Evolutionary conservation across 2,888 invertebrate genomes (phyloP).

Genomic region (Diarsia rubi): DNA sequence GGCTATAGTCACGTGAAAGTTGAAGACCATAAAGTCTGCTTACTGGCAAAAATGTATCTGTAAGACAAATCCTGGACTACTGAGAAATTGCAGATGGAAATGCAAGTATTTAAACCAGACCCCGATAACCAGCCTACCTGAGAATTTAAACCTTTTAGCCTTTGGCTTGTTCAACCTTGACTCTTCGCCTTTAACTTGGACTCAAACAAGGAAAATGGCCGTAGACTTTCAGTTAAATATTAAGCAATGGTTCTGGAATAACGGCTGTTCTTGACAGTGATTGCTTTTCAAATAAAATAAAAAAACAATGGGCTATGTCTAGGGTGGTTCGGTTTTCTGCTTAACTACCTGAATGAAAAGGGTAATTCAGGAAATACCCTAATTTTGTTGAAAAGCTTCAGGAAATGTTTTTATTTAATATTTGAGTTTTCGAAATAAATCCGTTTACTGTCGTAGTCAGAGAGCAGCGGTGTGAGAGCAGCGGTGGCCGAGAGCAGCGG

Average conservation of each 20-base stretch:
- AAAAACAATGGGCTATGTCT: slow-evolving; percentile 63
- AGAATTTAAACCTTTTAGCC: neutral
- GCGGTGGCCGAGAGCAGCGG: too few species aligned
- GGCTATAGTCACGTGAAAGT: neutral
- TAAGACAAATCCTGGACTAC: neutral
- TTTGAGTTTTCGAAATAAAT: neutral
- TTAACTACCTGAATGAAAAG: slow-evolving; percentile 16
- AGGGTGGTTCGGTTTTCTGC: slow-evolving; percentile 10
- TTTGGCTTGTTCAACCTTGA: neutral
- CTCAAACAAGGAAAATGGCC: slow-evolving; percentile 63
- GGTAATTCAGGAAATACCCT: slow-evolving; percentile 19
- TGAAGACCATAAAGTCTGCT: neutral
- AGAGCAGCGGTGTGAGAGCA: too few species aligned
- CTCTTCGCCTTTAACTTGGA: slow-evolving; percentile 10
- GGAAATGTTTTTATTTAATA: neutral
- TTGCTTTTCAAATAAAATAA: slow-evolving; percentile 77
- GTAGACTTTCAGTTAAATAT: slow-evolving; percentile 82
- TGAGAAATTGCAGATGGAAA: neutral
- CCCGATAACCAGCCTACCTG: neutral
- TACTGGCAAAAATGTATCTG: neutral
- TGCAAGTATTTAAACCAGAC: neutral
- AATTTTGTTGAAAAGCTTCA: neutral
- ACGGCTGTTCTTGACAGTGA: slow-evolving; percentile 81
- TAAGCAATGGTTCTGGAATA: slow-evolving; percentile 74
- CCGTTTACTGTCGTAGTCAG: too few species aligned